A percentile compares a stretch with the other conserved stretches of the same genome.
Evolutionary conservation across 2,797 vertebrate species (phyloP).

Genomic region (Gila robusta): DNA sequence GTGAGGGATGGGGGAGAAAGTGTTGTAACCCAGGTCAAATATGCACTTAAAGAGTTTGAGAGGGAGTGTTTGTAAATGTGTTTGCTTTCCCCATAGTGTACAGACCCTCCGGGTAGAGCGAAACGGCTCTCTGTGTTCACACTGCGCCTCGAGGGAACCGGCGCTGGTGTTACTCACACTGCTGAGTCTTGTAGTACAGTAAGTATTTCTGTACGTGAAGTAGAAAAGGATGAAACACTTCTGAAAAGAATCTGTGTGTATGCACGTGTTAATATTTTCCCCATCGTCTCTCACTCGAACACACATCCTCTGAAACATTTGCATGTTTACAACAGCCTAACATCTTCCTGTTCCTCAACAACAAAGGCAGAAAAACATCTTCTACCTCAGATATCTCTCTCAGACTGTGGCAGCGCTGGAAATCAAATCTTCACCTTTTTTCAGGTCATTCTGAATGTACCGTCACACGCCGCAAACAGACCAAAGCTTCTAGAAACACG

Average conservation of each 20-base stretch:
- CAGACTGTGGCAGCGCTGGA: slow-evolving; percentile 34
- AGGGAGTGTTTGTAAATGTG: slow-evolving; percentile 38
- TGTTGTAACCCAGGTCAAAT: slow-evolving; percentile 51
- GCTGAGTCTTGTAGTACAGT: slow-evolving; percentile 44
- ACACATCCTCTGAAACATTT: slow-evolving; percentile 25
- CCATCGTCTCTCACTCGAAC: slow-evolving; percentile 5
- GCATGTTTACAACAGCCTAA: slow-evolving; percentile 47
- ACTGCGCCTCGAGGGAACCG: slow-evolving; percentile 15
- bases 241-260: slow-evolving; percentile 4
- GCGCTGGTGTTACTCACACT: slow-evolving; percentile 22
- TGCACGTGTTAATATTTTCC: slow-evolving; percentile 13
- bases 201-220: slow-evolving; percentile 1
- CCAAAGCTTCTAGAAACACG: slow-evolving; percentile 50
- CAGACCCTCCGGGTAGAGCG: slow-evolving; percentile 27
- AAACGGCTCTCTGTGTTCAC: neutral
- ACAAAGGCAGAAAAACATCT: slow-evolving; percentile 39
- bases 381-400: slow-evolving; percentile 36
- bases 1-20: slow-evolving; percentile 27
- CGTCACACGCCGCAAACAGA: slow-evolving; percentile 34
- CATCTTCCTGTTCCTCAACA: slow-evolving; percentile 40
- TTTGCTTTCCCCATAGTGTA: neutral
- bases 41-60: slow-evolving; percentile 48
- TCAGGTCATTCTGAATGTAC: slow-evolving; percentile 36
- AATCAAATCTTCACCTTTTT: slow-evolving; percentile 59
- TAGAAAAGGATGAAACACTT: slow-evolving; percentile 18